A percentile compares a stretch with the other conserved stretches of the same genome.
Evolutionary conservation across 2,113 vertebrate genomes (phyloP).

Genomic region (Solea senegalensis): DNA sequence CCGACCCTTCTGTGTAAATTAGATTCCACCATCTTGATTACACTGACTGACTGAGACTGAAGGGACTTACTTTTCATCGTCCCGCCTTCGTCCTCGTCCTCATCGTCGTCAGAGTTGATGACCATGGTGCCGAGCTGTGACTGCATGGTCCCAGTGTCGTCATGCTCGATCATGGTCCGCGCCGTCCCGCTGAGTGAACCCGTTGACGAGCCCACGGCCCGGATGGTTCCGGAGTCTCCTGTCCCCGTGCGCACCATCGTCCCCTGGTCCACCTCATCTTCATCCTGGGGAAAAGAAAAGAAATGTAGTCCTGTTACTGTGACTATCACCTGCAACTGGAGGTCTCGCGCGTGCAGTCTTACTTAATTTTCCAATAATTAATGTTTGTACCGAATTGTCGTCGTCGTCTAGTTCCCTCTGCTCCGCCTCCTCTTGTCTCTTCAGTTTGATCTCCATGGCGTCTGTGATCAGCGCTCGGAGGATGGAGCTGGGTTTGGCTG

Average conservation of each 20-base stretch:
- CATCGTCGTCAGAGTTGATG: conserved; percentile 88
- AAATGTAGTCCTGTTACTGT: too few relatives aligned
- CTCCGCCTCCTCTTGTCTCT: conserved; percentile 87
- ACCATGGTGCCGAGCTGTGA: conserved; percentile 94
- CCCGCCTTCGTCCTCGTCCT: conserved; percentile 87
- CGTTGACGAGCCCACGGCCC: conserved; percentile 82
- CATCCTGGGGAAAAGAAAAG: conserved; percentile 81
- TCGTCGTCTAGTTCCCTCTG: conserved; percentile 90
- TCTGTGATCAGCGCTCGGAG: conserved; percentile 90
- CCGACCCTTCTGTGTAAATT: too few relatives aligned
- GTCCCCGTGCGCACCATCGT: conserved; percentile 90
- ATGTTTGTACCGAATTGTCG: conserved; percentile 86
- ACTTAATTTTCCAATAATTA: neutral
- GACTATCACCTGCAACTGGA: neutral
- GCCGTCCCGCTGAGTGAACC: conserved; percentile 79
- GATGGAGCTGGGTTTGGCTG: conserved; percentile 87
- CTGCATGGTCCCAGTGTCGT: conserved; percentile 85
- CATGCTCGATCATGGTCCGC: conserved; percentile 87
- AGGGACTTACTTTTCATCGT: conserved; percentile 89
- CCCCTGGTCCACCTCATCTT: conserved; percentile 90
- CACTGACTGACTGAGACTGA: neutral
- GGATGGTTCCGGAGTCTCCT: conserved; percentile 85
- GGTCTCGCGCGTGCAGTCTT: too few relatives aligned
- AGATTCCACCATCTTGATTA: too few relatives aligned
- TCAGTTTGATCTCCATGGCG: conserved; percentile 93